Evolutionary conservation across 2,888 invertebrate genomes (phyloP).

Genomic region (Tenthredo mesomela): DNA sequence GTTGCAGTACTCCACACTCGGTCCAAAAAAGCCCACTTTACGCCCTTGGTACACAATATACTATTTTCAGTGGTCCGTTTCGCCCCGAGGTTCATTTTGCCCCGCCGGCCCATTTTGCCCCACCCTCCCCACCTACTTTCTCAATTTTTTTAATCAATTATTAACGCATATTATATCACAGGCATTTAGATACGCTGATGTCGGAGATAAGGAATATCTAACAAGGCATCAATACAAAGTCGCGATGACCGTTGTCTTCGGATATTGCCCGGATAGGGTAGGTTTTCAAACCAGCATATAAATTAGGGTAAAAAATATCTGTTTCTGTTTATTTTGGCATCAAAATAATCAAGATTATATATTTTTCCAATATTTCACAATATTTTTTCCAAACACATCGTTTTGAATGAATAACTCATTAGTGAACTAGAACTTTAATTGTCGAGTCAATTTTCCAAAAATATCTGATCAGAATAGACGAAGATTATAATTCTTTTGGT

Average conservation of each 20-base stretch:
- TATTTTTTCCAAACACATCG: neutral
- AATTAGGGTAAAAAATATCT: neutral
- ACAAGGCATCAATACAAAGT: constrained; percentile 61
- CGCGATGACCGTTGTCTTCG: constrained; percentile 64
- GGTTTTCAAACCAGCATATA: neutral
- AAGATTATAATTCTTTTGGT: neutral
- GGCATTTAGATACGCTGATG: constrained; percentile 63
- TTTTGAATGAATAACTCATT: neutral
- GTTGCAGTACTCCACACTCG: too few relatives aligned
- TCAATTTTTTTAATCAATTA: neutral
- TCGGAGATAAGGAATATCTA: constrained; percentile 54
- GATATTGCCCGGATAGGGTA: constrained; percentile 62
- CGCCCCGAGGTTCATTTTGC: too few relatives aligned
- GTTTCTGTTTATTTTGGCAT: neutral
- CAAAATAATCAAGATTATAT: neutral
- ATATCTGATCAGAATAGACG: neutral
- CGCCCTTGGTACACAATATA: too few relatives aligned
- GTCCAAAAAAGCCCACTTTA: too few relatives aligned
- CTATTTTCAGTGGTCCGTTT: too few relatives aligned
- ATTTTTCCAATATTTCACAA: neutral
- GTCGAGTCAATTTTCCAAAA: neutral
- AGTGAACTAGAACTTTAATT: neutral
- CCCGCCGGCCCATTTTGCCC: too few relatives aligned
- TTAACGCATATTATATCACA: constrained; percentile 44
- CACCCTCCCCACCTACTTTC: too few relatives aligned